Evolutionary conservation across 2,113 vertebrate genomes (phyloP).

Genomic region (Otolemur garnettii): DNA sequence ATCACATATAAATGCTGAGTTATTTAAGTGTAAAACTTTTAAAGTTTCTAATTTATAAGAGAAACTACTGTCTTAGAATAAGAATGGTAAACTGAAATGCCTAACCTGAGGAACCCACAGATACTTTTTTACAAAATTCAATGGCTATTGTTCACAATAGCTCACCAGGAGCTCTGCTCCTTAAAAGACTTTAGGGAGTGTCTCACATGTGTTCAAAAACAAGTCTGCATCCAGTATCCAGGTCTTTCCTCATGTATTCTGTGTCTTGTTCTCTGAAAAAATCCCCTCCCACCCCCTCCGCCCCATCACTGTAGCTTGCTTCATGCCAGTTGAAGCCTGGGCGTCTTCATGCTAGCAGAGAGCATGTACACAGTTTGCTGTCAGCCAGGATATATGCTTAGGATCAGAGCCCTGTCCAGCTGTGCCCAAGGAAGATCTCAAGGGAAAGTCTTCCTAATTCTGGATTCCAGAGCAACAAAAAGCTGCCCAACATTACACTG

Average conservation of each 20-base stretch:
- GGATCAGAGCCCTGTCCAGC: background rate
- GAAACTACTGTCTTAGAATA: conserved; percentile 5
- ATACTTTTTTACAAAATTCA: background rate
- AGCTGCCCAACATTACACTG: background rate
- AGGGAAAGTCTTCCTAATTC: background rate
- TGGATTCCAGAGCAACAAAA: background rate
- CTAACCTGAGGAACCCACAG: background rate
- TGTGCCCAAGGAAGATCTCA: background rate
- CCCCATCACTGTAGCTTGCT: background rate
- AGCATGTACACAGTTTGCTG: background rate
- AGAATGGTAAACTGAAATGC: background rate
- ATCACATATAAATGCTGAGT: background rate
- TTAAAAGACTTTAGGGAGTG: background rate
- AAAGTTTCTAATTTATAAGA: conserved; percentile 25
- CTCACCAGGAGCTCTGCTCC: too few species aligned
- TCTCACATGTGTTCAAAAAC: conserved; percentile 21
- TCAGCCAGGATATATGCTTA: background rate
- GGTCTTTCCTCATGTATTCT: background rate
- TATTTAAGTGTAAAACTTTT: background rate
- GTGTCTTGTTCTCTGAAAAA: background rate
- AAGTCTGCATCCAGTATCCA: background rate
- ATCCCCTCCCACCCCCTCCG: rapidly evolving
- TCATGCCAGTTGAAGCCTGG: background rate
- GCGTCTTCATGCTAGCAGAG: background rate
- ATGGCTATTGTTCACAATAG: background rate